Base-by-base conservation (phyloP, 1,140 invertebrate species). In the Brachionus asplanchnoidis region DNA sequence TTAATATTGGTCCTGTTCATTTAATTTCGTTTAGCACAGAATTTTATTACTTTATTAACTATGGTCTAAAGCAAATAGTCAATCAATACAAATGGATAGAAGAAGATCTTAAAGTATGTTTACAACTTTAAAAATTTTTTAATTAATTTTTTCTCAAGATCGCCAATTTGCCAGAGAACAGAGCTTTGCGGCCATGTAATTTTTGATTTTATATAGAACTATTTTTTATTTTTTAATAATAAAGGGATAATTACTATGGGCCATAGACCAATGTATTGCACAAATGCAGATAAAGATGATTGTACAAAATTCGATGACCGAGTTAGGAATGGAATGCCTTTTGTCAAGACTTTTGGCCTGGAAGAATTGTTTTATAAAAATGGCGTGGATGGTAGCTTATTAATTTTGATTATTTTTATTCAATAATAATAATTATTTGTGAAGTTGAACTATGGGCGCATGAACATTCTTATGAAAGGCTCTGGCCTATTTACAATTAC, bases 221-320 rank as follows among this genome's bases (percentile, higher is more conserved):
- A 20, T 12, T 56, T n/a, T 23, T 80, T 60, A 20, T 80, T 36
- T 50, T 50, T 9, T 1, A 4, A 14, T n/a, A 3, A 44, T 0
- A 12, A 17, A 82, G 79, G 97, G 97, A 95, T 99, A 84, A 93
- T 99, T 46, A 93, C 95, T 6, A 95, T 93, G 89, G 96, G 95
- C n/a, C 97, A 99, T 89, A 91, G 96, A 20, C 97, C 97, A 1
- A 97, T 99, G 96, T 99, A 98, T 88, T 98, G 97, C 89, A 96
- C 95, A 85, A 95, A 97, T 88, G 90, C 91, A 86, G 93, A 97
- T 88, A 88, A 90, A 4, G 94, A 95, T 87, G 96, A 98, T 89
- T 98, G 97, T 87, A 93, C 93, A 1, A 92, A 93, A 85, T 92
- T 94, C 86, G 91, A 94, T 87, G 60, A 68, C 56, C 6, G 68